Evolutionary conservation across 2,797 vertebrate genomes (phyloP).

Genomic region (Pseudochromis fuscus): DNA sequence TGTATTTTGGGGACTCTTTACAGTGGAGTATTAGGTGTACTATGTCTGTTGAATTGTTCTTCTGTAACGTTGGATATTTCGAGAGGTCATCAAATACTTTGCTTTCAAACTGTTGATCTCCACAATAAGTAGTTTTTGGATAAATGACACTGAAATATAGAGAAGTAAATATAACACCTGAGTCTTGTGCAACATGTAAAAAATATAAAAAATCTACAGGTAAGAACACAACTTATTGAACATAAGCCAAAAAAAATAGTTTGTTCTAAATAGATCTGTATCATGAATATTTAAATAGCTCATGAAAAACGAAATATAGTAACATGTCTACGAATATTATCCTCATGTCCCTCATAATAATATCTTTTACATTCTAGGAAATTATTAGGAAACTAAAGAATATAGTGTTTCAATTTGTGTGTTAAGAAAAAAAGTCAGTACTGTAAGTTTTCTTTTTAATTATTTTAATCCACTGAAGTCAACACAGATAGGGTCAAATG

Average conservation of each 20-base stretch:
- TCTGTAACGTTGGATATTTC: background rate
- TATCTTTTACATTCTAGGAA: background rate
- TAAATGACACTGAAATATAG: too few species aligned
- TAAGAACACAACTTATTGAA: too few species aligned
- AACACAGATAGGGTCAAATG: slow-evolving; percentile 81
- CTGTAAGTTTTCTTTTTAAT: slow-evolving; percentile 57
- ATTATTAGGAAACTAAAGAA: background rate
- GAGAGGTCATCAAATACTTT: background rate
- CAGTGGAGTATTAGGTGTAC: background rate
- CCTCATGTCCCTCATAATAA: background rate
- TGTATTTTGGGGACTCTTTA: background rate
- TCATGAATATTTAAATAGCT: too few species aligned
- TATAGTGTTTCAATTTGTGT: background rate
- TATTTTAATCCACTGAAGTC: slow-evolving; percentile 83
- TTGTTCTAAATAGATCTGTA: too few species aligned
- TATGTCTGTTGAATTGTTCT: background rate
- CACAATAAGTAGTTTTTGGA: too few species aligned
- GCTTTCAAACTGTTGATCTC: background rate
- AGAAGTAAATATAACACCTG: too few species aligned
- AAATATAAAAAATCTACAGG: too few species aligned
- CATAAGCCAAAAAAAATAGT: too few species aligned
- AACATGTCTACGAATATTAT: too few species aligned
- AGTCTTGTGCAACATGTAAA: too few species aligned
- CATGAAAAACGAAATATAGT: too few species aligned
- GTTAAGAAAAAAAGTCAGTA: slow-evolving; percentile 9